Conservation (phyloP, 2,113 vertebrate species). For the Ancistrus triradiatus region DNA sequence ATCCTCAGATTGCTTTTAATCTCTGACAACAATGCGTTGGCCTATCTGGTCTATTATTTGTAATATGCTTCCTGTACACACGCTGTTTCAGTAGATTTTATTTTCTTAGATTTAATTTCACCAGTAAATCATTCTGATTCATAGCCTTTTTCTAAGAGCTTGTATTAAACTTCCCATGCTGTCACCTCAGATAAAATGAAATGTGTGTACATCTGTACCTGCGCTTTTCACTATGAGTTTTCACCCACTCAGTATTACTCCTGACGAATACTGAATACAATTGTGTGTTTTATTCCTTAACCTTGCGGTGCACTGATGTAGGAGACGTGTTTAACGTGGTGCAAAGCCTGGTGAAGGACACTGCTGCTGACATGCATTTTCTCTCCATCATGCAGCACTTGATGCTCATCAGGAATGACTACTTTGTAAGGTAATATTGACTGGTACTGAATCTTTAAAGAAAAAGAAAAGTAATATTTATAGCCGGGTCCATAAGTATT, state of each 20-base stretch:
- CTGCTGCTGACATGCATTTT: conserved; percentile 81
- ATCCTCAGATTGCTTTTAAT: conserved; percentile 24
- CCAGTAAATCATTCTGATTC: conserved; percentile 21
- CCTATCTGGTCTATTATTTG: neutral
- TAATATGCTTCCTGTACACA: conserved; percentile 24
- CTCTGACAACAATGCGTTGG: conserved; percentile 15
- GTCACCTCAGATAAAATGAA: neutral
- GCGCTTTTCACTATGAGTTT: too few species aligned
- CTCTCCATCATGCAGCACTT: conserved; percentile 96
- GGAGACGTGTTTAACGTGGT: conserved; percentile 87
- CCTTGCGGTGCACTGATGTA: conserved; percentile 74
- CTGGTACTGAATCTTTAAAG: too few species aligned
- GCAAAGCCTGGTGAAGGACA: conserved; percentile 85
- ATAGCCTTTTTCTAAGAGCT: conserved; percentile 8
- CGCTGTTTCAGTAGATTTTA: conserved; percentile 15
- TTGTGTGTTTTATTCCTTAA: conserved; percentile 69
- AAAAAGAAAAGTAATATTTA: neutral
- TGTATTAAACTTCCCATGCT: conserved; percentile 23
- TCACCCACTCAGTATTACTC: neutral
- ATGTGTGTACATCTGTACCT: neutral
- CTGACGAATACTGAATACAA: too few species aligned
- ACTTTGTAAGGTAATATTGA: conserved; percentile 82
- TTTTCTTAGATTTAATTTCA: conserved; percentile 34
- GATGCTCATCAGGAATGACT: conserved; percentile 88
- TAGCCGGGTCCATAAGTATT: too few species aligned